Conservation (phyloP, 2,797 vertebrate species). For the Protonibea diacanthus region DNA sequence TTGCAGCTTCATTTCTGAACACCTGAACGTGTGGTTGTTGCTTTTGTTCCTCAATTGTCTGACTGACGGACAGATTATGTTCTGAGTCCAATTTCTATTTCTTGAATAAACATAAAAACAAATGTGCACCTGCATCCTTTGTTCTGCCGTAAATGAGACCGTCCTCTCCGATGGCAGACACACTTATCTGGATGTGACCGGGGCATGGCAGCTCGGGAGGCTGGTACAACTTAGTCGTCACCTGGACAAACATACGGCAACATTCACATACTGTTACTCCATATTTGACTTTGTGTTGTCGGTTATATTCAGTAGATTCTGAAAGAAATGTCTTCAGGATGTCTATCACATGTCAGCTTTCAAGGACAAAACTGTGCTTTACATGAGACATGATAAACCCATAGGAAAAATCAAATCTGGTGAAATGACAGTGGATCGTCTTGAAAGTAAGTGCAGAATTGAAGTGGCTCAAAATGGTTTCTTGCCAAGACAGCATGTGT, state of each 20-base stretch:
- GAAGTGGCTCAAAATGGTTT: not conserved
- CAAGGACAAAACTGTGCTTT: not conserved
- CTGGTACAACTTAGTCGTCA: slow-evolving; percentile 80
- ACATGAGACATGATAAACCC: not conserved
- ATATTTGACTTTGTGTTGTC: not conserved
- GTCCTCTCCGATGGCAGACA: slow-evolving; percentile 88
- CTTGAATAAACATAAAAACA: not conserved
- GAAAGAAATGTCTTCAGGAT: not conserved
- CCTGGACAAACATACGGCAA: slow-evolving; percentile 38
- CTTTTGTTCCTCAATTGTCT: not conserved
- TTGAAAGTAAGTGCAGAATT: not conserved
- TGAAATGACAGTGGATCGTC: too few relatives aligned
- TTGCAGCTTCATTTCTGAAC: too few relatives aligned
- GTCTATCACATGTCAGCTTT: not conserved
- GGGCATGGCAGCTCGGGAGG: slow-evolving; percentile 86
- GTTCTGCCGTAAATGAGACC: slow-evolving; percentile 90
- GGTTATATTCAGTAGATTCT: not conserved
- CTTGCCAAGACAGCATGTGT: not conserved
- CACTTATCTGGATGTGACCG: slow-evolving; percentile 77
- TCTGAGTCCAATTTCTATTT: not conserved
- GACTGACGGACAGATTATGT: not conserved
- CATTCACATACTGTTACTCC: not conserved
- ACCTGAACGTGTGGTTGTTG: not conserved
- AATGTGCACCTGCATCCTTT: slow-evolving; percentile 82
- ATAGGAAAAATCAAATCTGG: too few relatives aligned